phyloP scores from a whole-genome alignment of 2,888 invertebrate genomes.

The Eugnorisma glareosa region DNA sequence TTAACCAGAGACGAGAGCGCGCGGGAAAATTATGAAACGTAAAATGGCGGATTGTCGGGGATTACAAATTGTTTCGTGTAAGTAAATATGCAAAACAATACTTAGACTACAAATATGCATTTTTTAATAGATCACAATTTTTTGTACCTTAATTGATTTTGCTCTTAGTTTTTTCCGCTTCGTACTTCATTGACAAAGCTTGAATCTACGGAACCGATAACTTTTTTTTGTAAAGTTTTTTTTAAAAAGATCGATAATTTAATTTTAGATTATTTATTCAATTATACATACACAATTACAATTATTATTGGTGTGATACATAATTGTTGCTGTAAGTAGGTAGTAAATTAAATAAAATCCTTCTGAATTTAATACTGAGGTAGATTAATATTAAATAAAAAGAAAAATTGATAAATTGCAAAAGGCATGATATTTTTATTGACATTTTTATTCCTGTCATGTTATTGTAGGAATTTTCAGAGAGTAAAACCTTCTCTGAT shows the following conservation, averaged over 20 bases:
- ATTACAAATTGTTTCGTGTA: conserved; percentile 27
- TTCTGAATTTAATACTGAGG: background rate
- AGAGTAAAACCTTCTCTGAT: too few relatives aligned
- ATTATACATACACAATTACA: too few relatives aligned
- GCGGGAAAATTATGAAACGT: conserved; percentile 76
- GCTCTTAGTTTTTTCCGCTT: background rate
- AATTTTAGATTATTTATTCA: conserved; percentile 4
- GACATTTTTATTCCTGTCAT: background rate
- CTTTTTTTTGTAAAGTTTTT: background rate
- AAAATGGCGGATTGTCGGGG: conserved; percentile 70
- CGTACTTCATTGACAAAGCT: conserved; percentile 3
- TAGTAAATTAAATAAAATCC: background rate
- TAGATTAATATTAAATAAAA: background rate
- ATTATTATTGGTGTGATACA: background rate
- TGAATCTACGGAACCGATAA: background rate
- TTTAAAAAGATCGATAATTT: conserved; percentile 9
- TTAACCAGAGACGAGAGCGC: conserved; percentile 76
- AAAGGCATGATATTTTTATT: too few relatives aligned
- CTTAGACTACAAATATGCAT: background rate
- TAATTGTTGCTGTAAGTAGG: background rate
- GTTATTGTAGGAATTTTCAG: background rate
- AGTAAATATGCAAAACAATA: conserved; percentile 1
- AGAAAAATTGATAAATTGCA: background rate
- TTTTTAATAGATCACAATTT: background rate
- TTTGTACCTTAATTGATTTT: background rate